Percentiles rank a stretch among this genome's conserved stretches.
Conservation (phyloP, 2,113 vertebrate genomes). For the Zingel zingel region DNA sequence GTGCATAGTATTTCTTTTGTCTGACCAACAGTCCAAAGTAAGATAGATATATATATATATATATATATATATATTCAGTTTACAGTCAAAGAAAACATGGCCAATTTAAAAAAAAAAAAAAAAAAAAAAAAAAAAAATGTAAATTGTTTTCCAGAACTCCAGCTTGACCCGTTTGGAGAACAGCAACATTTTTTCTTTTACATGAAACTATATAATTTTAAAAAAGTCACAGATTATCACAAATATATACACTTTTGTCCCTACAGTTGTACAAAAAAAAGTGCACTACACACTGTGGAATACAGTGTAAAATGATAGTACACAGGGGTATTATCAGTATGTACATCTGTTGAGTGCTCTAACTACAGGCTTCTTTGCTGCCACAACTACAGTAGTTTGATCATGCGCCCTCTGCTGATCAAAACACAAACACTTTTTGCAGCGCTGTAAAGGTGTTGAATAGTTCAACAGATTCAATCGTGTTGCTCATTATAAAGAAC, state of each 20-base stretch:
- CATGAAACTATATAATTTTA: not conserved
- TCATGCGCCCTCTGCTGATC: conserved; percentile 38
- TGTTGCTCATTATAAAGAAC: too few relatives aligned
- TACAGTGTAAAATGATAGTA: conserved; percentile 23
- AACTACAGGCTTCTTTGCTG: not conserved
- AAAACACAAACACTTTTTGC: not conserved
- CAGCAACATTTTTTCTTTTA: not conserved
- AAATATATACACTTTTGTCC: not conserved
- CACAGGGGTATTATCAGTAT: not conserved
- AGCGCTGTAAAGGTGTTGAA: not conserved
- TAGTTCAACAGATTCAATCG: too few relatives aligned
- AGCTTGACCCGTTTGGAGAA: not conserved
- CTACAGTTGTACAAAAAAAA: not conserved
- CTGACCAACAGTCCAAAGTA: not conserved
- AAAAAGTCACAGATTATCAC: not conserved
- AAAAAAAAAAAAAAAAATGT: too few relatives aligned
- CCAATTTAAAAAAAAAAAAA: too few relatives aligned
- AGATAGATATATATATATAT: too few relatives aligned
- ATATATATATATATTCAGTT: too few relatives aligned
- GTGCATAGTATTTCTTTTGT: not conserved
- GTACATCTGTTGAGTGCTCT: not conserved
- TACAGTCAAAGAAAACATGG: too few relatives aligned
- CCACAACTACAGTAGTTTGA: not conserved
- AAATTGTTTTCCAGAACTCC: not conserved
- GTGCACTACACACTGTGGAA: not conserved